A percentile compares a stretch with the other conserved stretches of the same genome.
Conservation (phyloP, 1,140 invertebrate genomes). For the Macrobrachium nipponense region DNA sequence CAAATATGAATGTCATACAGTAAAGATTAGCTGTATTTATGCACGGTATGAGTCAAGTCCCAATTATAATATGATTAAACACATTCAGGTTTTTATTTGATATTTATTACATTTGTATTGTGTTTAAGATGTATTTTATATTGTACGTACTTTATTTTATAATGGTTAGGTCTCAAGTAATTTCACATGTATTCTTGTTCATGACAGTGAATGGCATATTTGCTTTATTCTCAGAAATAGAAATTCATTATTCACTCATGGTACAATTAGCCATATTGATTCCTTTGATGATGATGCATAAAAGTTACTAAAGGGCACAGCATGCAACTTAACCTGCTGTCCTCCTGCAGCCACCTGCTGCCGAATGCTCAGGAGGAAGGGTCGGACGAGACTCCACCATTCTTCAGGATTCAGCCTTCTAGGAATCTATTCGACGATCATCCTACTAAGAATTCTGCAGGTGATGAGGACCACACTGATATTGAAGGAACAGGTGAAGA, state of each 20-base stretch:
- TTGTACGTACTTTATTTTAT: background rate
- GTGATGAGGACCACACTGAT: too few relatives aligned
- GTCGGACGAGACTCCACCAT: background rate
- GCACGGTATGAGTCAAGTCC: too few relatives aligned
- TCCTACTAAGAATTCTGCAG: too few relatives aligned
- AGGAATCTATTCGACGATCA: too few relatives aligned
- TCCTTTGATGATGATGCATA: slow-evolving; percentile 25
- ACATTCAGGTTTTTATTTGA: too few relatives aligned
- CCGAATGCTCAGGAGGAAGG: slow-evolving; percentile 43
- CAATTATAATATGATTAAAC: too few relatives aligned
- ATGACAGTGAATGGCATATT: slow-evolving; percentile 49
- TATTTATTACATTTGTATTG: too few relatives aligned
- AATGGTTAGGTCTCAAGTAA: too few relatives aligned
- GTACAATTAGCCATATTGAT: slow-evolving; percentile 29
- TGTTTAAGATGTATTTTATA: background rate
- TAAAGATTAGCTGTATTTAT: too few relatives aligned
- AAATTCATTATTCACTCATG: slow-evolving; percentile 35
- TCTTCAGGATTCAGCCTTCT: too few relatives aligned
- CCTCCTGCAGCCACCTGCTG: slow-evolving; percentile 56
- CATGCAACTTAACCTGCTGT: slow-evolving; percentile 51
- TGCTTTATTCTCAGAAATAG: slow-evolving; percentile 13
- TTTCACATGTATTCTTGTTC: background rate
- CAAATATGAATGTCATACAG: too few relatives aligned
- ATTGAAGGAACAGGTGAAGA: too few relatives aligned
- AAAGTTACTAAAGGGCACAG: slow-evolving; percentile 31